Conservation (phyloP, 2,888 invertebrate species). For the Crossocerus cetratus region DNA sequence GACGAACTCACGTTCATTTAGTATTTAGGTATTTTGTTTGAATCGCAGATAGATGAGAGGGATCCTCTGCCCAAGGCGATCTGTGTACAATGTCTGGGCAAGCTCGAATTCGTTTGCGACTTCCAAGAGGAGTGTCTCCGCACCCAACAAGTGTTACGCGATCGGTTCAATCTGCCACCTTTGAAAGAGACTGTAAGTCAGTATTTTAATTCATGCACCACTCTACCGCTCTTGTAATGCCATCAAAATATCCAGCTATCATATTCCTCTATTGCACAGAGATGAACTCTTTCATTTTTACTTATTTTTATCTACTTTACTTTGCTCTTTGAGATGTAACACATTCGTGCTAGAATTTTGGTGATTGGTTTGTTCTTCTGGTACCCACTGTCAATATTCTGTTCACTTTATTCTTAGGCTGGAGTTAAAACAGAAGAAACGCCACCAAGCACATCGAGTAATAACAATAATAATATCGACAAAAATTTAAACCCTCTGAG, state of each 20-base stretch:
- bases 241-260: constrained; percentile 30
- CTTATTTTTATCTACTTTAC: too few species aligned
- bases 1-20: constrained; percentile 38
- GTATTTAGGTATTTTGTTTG: constrained; percentile 65
- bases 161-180: constrained; percentile 74
- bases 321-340: too few species aligned
- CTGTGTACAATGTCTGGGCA: constrained; percentile 76
- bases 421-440: constrained; percentile 65
- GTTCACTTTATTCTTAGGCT: constrained; percentile 63
- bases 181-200: constrained; percentile 73
- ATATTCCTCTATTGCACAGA: constrained; percentile 17
- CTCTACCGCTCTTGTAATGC: constrained; percentile 59
- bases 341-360: too few species aligned
- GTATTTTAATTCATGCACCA: constrained; percentile 55
- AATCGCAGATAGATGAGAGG: constrained; percentile 75
- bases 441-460: constrained; percentile 62
- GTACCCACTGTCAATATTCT: constrained; percentile 61
- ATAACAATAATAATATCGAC: constrained; percentile 69
- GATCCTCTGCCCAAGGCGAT: constrained; percentile 76
- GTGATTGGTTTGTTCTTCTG: constrained; percentile 21
- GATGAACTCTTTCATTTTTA: too few species aligned
- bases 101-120: constrained; percentile 76
- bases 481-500: constrained; percentile 68
- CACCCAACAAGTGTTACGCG: constrained; percentile 74
- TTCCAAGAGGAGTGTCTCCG: constrained; percentile 77